Base-by-base conservation (phyloP, 2,113 vertebrate genomes). In the Genyomyrus donnyi region DNA sequence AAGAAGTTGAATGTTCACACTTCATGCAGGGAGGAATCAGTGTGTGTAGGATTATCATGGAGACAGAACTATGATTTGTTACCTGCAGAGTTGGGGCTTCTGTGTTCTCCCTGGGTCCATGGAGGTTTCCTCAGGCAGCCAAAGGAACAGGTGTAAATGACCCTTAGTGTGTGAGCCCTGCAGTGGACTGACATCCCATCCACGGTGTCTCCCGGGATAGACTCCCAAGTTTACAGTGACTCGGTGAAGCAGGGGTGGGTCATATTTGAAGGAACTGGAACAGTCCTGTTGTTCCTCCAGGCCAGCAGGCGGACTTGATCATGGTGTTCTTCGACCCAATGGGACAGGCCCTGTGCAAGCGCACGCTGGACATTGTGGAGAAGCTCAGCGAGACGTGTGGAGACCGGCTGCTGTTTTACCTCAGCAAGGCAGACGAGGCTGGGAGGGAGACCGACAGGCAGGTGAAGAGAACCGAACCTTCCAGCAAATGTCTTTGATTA, bases 261-360 rank as follows among this genome's bases (percentile, higher is more conserved):
- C 27, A 4, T 70, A 31, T 80, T 80, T 80, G 74, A 80, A 42
- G 74, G 35, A 80, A 80, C 35, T 42, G 74, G 13, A 39, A 46
- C 15, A 19, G 42, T 46, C 31, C 15, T 19, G 77, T 45, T 89
- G 85, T 46, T 62, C 53, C 17, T 62, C 24, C 93, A 96, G 96
- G 96, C 85, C 95, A 96, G 90, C 96, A 96, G 91, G 93, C 95
- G 0, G 96, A 97, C 91, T 90, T 97, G 91, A 91, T 96, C 88
- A 96, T 97, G 52, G 96, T 97, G 85, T 97, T 96, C 91, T 96
- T 97, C 24, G 96, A 96, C 92, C 96, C 96, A 0, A 96, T 96
- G 96, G 96, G 96, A n/a, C 96, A 96, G 93, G 96, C 96, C 0
- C 93, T 96, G 91, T 96, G 96, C 93, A 96, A 96, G 91, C 95